Conservation (phyloP, 2,888 invertebrate genomes). For the Oscheius sp. region DNA sequence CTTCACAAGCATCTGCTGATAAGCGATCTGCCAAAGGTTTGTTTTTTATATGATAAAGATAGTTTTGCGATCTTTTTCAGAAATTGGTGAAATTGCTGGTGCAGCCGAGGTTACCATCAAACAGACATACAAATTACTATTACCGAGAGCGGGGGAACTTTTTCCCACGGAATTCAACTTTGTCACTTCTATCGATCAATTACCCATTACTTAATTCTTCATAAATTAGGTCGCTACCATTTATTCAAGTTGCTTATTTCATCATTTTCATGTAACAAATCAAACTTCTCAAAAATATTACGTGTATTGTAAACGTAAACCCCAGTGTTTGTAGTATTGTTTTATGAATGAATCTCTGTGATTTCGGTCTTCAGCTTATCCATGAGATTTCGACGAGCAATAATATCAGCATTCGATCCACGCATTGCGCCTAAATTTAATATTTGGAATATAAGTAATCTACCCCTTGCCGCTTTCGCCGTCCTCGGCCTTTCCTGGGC, state of each 20-base stretch:
- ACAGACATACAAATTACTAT: slow-evolving; percentile 96
- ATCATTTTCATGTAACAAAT: not conserved
- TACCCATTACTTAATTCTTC: slow-evolving; percentile 76
- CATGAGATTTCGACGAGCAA: slow-evolving; percentile 2
- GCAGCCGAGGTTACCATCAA: slow-evolving; percentile 97
- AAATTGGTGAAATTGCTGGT: slow-evolving; percentile 97
- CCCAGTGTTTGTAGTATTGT: not conserved
- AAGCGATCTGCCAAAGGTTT: slow-evolving; percentile 86
- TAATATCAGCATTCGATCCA: not conserved
- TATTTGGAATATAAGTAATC: slow-evolving; percentile 64
- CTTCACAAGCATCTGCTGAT: slow-evolving; percentile 92
- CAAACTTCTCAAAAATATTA: slow-evolving; percentile 18
- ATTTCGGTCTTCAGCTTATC: slow-evolving; percentile 26
- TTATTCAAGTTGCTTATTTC: not conserved
- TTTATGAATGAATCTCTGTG: slow-evolving; percentile 7
- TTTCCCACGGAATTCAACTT: slow-evolving; percentile 97
- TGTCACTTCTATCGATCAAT: slow-evolving; percentile 88
- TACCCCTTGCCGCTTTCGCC: slow-evolving; percentile 70
- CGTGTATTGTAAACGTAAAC: slow-evolving; percentile 4
- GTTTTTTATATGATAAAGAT: not conserved
- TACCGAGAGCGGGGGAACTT: slow-evolving; percentile 84
- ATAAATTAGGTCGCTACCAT: no score
- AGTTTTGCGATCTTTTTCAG: slow-evolving; percentile 74
- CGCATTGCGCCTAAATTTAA: slow-evolving; percentile 20
- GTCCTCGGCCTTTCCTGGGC: slow-evolving; percentile 53